Evolutionary conservation across 2,888 invertebrate genomes (phyloP).

Genomic region (Cheilosia soror): DNA sequence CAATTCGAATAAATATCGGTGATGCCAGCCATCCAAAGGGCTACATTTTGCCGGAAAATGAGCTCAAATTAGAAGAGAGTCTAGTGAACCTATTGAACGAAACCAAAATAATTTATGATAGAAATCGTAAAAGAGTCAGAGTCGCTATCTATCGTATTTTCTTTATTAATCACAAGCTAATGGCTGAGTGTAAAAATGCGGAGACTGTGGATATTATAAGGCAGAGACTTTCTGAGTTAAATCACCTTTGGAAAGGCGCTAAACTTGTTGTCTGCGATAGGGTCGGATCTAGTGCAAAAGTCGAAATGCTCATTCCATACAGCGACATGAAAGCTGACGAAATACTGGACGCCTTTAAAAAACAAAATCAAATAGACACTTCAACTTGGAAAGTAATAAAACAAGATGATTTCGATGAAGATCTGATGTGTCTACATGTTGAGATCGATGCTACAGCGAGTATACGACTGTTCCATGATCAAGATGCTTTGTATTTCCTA

Average conservation of each 20-base stretch:
- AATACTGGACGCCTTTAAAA: slow-evolving; percentile 18
- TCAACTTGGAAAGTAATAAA: slow-evolving; percentile 4
- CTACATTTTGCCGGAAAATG: not conserved
- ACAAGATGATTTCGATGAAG: not conserved
- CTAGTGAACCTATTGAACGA: not conserved
- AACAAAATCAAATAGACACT: slow-evolving; percentile 30
- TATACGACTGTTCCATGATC: slow-evolving; percentile 28
- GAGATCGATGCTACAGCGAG: slow-evolving; percentile 26
- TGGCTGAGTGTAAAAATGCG: slow-evolving; percentile 15
- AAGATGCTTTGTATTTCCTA: slow-evolving; percentile 44
- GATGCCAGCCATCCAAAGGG: slow-evolving; percentile 27
- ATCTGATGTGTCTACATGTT: slow-evolving; percentile 7
- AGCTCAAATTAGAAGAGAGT: not conserved
- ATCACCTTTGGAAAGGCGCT: not conserved
- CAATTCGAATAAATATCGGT: slow-evolving; percentile 36
- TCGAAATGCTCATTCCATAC: slow-evolving; percentile 22
- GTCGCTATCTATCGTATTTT: not conserved
- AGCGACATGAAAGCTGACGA: not conserved
- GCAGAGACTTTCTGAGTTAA: not conserved
- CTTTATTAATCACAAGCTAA: not conserved
- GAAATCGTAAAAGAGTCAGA: not conserved
- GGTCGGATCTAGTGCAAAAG: not conserved
- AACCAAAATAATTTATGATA: not conserved
- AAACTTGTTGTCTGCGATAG: slow-evolving; percentile 19
- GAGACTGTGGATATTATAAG: slow-evolving; percentile 1